phyloP scores from a whole-genome alignment of 1,140 invertebrate genomes.

The Anthonomus grandis region DNA sequence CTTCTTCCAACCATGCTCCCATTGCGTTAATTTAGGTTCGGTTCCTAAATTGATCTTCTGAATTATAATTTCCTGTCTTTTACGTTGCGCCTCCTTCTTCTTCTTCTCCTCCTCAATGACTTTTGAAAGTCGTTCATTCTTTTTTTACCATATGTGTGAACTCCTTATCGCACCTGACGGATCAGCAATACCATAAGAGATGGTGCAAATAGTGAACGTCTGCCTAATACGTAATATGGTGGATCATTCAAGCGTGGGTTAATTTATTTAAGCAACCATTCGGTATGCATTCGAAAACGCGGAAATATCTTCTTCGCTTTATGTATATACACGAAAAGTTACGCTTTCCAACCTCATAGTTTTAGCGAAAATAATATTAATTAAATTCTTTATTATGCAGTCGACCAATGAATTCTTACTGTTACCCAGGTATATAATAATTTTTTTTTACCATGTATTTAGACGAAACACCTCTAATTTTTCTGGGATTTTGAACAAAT shows the following conservation, averaged over 20 bases:
- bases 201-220: no score
- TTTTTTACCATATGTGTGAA: no score
- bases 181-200: no score
- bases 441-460: no score
- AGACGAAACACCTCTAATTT: no score
- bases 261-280: slow-evolving; percentile 6
- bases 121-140: no score
- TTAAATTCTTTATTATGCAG: slow-evolving; percentile 23
- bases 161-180: no score
- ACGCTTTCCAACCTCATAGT: slow-evolving; percentile 45
- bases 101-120: no score
- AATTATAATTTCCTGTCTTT: no score
- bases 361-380: slow-evolving; percentile 31
- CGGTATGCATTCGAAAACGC: slow-evolving; percentile 36
- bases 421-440: slow-evolving; percentile 14
- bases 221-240: no score
- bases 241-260: slow-evolving; percentile 13
- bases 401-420: slow-evolving; percentile 23
- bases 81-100: no score
- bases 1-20: background rate
- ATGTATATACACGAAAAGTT: slow-evolving; percentile 32
- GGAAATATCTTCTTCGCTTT: slow-evolving; percentile 42
- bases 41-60: background rate
- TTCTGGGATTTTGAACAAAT: no score
- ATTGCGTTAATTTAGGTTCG: background rate